A percentile compares a stretch with the other conserved stretches of the same genome.
Evolutionary conservation across 2,113 vertebrate genomes (phyloP).

Genomic region (Chrysochloris asiatica): DNA sequence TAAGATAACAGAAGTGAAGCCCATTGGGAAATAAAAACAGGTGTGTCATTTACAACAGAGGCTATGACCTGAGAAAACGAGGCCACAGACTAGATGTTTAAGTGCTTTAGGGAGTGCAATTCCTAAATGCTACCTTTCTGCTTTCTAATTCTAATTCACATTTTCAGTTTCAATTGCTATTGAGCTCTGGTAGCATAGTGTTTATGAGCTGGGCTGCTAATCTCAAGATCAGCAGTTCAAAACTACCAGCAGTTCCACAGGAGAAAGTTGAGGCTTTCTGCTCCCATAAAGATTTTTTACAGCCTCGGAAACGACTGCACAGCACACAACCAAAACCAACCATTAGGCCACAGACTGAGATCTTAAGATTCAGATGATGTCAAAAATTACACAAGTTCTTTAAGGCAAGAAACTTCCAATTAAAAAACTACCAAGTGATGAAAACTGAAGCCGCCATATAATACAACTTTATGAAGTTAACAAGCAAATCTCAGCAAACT

Average conservation of each 20-base stretch:
- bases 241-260: too few species aligned
- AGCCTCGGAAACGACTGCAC: too few species aligned
- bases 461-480: background rate
- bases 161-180: background rate
- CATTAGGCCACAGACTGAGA: background rate
- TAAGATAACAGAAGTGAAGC: background rate
- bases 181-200: too few species aligned
- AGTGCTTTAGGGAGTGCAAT: background rate
- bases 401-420: slow-evolving; percentile 20
- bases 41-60: slow-evolving; percentile 10
- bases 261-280: too few species aligned
- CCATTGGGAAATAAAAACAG: slow-evolving; percentile 34
- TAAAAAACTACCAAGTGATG: background rate
- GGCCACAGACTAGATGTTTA: background rate
- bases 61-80: background rate
- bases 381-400: slow-evolving; percentile 35
- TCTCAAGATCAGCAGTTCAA: too few species aligned
- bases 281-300: too few species aligned
- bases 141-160: slow-evolving; percentile 49
- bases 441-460: slow-evolving; percentile 24
- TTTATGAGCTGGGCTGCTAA: too few species aligned
- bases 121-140: background rate
- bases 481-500: slow-evolving; percentile 42
- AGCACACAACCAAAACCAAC: too few species aligned
- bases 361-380: slow-evolving; percentile 14